A percentile compares a stretch with the other conserved stretches of the same genome.
phyloP scores from a whole-genome alignment of 2,888 invertebrate genomes.

The Pristionchus fissidentatus region DNA sequence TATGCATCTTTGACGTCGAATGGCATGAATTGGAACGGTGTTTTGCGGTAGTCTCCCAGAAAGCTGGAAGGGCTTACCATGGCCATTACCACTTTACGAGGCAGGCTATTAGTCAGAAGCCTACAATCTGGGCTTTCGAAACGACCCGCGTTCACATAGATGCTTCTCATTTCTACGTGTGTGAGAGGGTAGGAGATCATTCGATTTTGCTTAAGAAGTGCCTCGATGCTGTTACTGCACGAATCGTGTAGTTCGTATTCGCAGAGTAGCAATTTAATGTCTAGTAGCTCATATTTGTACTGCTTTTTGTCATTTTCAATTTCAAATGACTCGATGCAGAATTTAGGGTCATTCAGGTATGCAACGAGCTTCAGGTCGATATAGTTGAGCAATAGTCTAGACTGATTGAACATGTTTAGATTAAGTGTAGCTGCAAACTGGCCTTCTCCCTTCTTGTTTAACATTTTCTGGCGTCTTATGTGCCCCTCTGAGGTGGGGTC shows the following conservation, averaged over 20 bases:
- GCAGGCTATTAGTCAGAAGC: not conserved
- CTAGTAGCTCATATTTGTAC: not conserved
- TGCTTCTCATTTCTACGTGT: not conserved
- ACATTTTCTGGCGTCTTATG: not conserved
- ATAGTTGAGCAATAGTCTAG: conserved; percentile 7
- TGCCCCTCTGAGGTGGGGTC: not conserved
- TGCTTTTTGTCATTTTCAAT: not conserved
- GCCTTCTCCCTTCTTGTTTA: not conserved
- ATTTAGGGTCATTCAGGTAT: conserved; percentile 16
- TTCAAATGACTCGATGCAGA: not conserved
- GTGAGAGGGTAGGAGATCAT: conserved; percentile 5
- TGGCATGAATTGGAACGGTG: not conserved
- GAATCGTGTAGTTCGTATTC: conserved; percentile 15
- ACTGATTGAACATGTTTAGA: conserved; percentile 42
- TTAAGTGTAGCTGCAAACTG: conserved; percentile 16
- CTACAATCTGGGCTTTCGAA: not conserved
- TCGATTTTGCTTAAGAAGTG: not conserved
- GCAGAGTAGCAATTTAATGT: not conserved
- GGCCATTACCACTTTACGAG: not conserved
- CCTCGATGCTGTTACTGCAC: not conserved
- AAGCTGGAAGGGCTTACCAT: not conserved
- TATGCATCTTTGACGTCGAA: not conserved
- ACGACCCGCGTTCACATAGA: not conserved
- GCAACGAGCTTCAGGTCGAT: conserved; percentile 13
- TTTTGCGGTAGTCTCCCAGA: not conserved